A percentile compares a stretch with the other conserved stretches of the same genome.
Conservation (phyloP, 2,888 invertebrate genomes). For the Hydroisotoma schaefferi region DNA sequence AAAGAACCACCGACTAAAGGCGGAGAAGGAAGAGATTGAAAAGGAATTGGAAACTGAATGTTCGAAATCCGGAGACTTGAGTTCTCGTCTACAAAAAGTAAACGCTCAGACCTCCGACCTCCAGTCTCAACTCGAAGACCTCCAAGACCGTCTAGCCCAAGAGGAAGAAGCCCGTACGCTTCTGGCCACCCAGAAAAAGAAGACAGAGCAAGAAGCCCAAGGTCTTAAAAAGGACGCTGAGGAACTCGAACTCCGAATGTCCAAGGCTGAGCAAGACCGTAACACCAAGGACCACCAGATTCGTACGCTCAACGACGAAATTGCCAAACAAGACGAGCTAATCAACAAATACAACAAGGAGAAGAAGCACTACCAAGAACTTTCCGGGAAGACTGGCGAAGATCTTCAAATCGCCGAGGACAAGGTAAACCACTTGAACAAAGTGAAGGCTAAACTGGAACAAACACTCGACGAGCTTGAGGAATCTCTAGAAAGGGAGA, state of each 20-base stretch:
- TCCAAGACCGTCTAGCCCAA: conserved; percentile 43
- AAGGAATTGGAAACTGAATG: conserved; percentile 87
- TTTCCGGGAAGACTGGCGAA: conserved; percentile 85
- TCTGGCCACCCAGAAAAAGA: conserved; percentile 91
- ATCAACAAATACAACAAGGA: conserved; percentile 99
- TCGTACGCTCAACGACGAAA: conserved; percentile 96
- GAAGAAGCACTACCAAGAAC: conserved; percentile 94
- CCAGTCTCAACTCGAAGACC: conserved; percentile 76
- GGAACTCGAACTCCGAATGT: conserved; percentile 88
- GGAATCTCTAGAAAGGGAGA: conserved; percentile 98
- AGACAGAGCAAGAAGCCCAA: conserved; percentile 88
- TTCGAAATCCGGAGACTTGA: conserved; percentile 81
- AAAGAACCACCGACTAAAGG: conserved; percentile 83
- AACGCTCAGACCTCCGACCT: conserved; percentile 93
- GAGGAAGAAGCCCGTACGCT: conserved; percentile 53
- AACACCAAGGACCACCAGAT: conserved; percentile 98
- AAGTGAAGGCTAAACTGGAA: conserved; percentile 97
- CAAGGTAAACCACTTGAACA: conserved; percentile 99
- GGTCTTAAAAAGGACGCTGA: conserved; percentile 96
- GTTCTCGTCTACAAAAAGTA: conserved; percentile 90
- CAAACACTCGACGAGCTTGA: conserved; percentile 99
- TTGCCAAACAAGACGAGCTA: conserved; percentile 98
- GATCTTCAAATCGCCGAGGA: conserved; percentile 91
- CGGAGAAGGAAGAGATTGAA: conserved; percentile 90
- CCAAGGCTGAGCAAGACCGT: conserved; percentile 94